These are phyloP conservation scores for Platysternon megacephalum DNA, from an alignment of 2,113 vertebrate species.

Conservation along the genomic window DNA sequence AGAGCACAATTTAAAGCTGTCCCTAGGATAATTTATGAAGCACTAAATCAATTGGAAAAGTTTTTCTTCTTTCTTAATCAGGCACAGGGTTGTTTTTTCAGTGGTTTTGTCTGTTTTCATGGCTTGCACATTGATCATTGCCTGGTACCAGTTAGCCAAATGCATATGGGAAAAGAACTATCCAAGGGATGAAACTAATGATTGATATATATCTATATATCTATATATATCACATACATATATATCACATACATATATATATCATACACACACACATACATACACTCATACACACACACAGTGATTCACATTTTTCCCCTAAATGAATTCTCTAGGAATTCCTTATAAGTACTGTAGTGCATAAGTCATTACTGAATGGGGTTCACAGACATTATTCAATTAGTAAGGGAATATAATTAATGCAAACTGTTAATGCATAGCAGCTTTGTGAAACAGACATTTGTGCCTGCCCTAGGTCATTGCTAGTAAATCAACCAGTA, in stretches of 20 bases:
- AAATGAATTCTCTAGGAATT: slow-evolving; percentile 17
- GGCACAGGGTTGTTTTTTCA: slow-evolving; percentile 67
- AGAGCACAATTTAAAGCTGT: slow-evolving; percentile 79
- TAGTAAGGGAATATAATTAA: slow-evolving; percentile 17
- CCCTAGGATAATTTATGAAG: slow-evolving; percentile 78
- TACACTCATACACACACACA: neutral
- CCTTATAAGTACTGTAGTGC: slow-evolving; percentile 29
- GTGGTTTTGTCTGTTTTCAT: slow-evolving; percentile 65
- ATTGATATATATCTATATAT: neutral
- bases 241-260: no score
- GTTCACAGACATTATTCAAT: slow-evolving; percentile 18
- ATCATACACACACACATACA: slow-evolving; percentile 28
- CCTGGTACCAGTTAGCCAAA: slow-evolving; percentile 35
- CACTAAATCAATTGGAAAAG: slow-evolving; percentile 73
- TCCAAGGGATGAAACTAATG: slow-evolving; percentile 42
- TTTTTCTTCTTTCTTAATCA: slow-evolving; percentile 64
- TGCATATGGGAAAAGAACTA: slow-evolving; percentile 47
- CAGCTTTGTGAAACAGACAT: slow-evolving; percentile 30
- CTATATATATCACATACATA: no score
- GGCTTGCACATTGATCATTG: slow-evolving; percentile 60
- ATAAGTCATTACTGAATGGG: slow-evolving; percentile 27
- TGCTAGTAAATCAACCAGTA: neutral
- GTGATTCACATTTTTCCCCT: slow-evolving; percentile 31
- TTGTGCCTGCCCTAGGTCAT: neutral
- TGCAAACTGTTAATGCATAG: neutral